Base-by-base conservation (phyloP, 2,888 invertebrate species). In the Nymphalis polychloros region DNA sequence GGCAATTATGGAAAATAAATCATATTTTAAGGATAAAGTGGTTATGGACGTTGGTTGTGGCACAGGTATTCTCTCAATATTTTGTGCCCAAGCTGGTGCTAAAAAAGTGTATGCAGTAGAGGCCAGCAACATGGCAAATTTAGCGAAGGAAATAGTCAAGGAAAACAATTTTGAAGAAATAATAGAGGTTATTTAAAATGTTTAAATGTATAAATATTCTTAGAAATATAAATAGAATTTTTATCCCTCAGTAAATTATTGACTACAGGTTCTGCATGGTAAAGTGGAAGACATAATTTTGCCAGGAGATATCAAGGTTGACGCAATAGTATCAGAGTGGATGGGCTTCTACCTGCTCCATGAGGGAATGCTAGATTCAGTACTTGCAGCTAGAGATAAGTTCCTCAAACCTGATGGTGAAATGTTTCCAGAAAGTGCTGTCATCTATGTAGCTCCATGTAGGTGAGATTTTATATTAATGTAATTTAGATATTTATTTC, bases 321-420 rank as follows among this genome's bases (percentile, higher is more conserved):
- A 98, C 86, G 94, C 97, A 13, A 97, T 99, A 73, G 94, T 99
- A 7, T 98, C 98, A 0, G 98, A 99, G 89, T 99, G 98, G 98
- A 99, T 99, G 98, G 98, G 98, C 0, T 98, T 98, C 86, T 98
- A 98, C 88, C 92, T 99, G 47, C 89, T 99, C 19, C 98, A 98
- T 82, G 98, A 99, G 88, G 98, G 97, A 8, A 99, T 99, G 99
- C 85, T 99, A 64, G 97, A 98, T 84, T 97, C 98, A 0, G 96
- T 99, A 4, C 88, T 98, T 16, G 89, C 89, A 77, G 98, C 98
- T 0, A 93, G 97, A 76, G 97, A 98, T 81, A 94, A 94, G 72
- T 97, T 96, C 85, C 89, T 98, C 0, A 96, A 95, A 79, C 91
- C 94, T 27, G 93, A 92, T 74, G 97, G 97, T 0, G 82, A 93